Conservation (phyloP, 2,888 invertebrate species). For the Lomographa bimaculata region DNA sequence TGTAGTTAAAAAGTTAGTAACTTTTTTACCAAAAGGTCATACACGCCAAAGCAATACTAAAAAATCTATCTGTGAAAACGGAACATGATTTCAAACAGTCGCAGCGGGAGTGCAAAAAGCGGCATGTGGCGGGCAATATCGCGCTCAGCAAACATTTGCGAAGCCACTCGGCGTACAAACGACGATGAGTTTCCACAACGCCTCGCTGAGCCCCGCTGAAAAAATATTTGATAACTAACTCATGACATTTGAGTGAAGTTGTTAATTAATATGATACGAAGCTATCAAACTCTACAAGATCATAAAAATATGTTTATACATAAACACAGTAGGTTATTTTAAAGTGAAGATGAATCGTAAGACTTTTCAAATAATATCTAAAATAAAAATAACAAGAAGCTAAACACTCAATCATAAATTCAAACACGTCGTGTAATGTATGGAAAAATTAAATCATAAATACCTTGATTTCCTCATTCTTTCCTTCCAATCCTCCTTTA, state of each 20-base stretch:
- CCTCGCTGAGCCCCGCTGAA: conserved; percentile 19
- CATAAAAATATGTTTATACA: no score
- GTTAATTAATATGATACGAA: no score
- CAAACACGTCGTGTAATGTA: conserved; percentile 17
- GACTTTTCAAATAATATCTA: no score
- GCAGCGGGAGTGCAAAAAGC: conserved; percentile 50
- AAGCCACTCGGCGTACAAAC: conserved; percentile 57
- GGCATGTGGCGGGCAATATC: conserved; percentile 68
- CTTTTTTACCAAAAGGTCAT: conserved; percentile 27
- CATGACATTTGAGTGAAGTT: conserved; percentile 22
- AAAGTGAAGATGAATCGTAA: no score
- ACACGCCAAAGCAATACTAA: conserved; percentile 32
- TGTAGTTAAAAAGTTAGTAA: no score
- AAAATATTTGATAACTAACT: conserved; percentile 31
- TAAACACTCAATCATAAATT: no score
- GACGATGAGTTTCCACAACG: conserved; percentile 61
- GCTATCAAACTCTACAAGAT: no score
- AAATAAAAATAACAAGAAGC: no score
- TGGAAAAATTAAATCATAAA: conserved; percentile 36
- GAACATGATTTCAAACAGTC: conserved; percentile 50
- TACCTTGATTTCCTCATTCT: conserved; percentile 30
- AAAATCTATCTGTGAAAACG: conserved; percentile 54
- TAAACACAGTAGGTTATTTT: no score
- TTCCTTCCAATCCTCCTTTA: conserved; percentile 38
- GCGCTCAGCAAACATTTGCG: conserved; percentile 68